phyloP scores from a whole-genome alignment of 1,140 invertebrate genomes.

The Hycleus cichorii region DNA sequence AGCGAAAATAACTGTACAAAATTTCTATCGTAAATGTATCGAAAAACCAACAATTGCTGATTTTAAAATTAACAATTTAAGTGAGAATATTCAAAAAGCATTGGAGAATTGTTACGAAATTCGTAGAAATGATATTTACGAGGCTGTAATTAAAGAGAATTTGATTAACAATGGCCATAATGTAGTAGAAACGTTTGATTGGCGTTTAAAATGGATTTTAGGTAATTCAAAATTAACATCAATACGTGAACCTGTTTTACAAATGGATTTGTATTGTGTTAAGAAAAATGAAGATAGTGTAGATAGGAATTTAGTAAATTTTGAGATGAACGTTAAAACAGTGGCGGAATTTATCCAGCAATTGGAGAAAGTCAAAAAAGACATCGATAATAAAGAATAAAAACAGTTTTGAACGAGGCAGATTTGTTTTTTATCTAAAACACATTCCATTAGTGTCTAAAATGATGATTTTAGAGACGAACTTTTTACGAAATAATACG shows the following conservation, averaged over 20 bases:
- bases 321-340: slow-evolving; percentile 32
- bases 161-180: slow-evolving; percentile 22
- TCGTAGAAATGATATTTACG: slow-evolving; percentile 32
- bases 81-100: slow-evolving; percentile 11
- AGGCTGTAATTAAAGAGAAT: slow-evolving; percentile 25
- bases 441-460: too few relatives aligned
- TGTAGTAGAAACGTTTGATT: slow-evolving; percentile 37
- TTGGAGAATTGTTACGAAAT: slow-evolving; percentile 29
- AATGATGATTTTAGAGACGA: too few relatives aligned
- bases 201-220: slow-evolving; percentile 39
- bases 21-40: slow-evolving; percentile 25
- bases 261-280: slow-evolving; percentile 34
- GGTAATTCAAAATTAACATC: slow-evolving; percentile 33
- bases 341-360: background rate
- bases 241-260: slow-evolving; percentile 33
- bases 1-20: slow-evolving; percentile 26
- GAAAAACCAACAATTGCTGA: slow-evolving; percentile 16
- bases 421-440: too few relatives aligned
- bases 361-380: background rate
- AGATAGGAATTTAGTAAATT: slow-evolving; percentile 20
- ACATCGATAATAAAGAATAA: background rate
- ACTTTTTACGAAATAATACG: too few relatives aligned
- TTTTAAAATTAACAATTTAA: slow-evolving; percentile 1
- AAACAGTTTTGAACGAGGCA: too few relatives aligned
- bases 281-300: slow-evolving; percentile 7